Conservation (phyloP, 2,888 invertebrate genomes). For the Macrophya annulata region DNA sequence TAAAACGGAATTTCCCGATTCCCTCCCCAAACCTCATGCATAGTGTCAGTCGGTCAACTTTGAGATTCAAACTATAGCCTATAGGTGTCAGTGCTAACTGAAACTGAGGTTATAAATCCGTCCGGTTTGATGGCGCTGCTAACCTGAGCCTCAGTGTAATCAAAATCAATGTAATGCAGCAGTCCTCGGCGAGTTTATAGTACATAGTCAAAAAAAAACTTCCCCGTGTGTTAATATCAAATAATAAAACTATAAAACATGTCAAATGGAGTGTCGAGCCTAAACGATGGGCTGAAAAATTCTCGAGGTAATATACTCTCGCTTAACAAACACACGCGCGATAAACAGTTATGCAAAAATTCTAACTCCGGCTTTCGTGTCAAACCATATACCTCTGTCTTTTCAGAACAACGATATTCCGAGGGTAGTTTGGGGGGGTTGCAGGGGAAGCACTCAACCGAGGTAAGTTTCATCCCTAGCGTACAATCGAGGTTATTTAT, state of each 20-base stretch:
- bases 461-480: conserved; percentile 63
- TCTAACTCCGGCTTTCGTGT: background rate
- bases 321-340: background rate
- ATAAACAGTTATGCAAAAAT: background rate
- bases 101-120: background rate
- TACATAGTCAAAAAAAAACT: conserved; percentile 59
- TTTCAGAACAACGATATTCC: conserved; percentile 50
- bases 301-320: conserved; percentile 59
- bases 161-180: conserved; percentile 72
- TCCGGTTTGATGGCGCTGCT: background rate
- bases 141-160: conserved; percentile 62
- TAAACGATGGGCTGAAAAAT: conserved; percentile 65
- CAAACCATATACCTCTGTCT: background rate
- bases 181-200: conserved; percentile 58
- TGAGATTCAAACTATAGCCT: background rate
- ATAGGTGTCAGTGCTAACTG: background rate
- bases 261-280: conserved; percentile 71
- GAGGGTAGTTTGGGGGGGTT: conserved; percentile 63
- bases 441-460: conserved; percentile 64
- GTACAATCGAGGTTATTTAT: conserved; percentile 60
- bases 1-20: conserved; percentile 33
- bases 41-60: conserved; percentile 10
- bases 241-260: conserved; percentile 59
- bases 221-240: conserved; percentile 36
- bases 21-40: background rate